Base-by-base conservation (phyloP, 2,797 vertebrate genomes). In the Lacerta viridis region DNA sequence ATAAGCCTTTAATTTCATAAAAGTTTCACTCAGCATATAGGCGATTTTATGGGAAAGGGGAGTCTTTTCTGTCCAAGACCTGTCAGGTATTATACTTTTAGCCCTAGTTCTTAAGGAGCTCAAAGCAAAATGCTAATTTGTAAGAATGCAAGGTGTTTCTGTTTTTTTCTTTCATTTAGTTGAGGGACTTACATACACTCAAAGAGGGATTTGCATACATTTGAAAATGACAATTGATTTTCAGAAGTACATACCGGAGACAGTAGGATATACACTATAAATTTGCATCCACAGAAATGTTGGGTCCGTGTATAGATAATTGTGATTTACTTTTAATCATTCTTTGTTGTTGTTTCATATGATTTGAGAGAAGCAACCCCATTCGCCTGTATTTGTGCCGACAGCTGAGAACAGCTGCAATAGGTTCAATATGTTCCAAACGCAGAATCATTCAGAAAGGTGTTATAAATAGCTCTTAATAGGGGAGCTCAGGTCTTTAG, bases 401-500 rank as follows among this genome's bases (percentile, higher is more conserved):
- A 20, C 13, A 2, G 0, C 36, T 23, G 3, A 41, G 59, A 18
- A 8, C 3, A 0, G 0, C 1, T 1, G 0, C 1, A 66, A 41
- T 36, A 39, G 29, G 0, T 3, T 86, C 1, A 1, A 74, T 55
- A 0, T 0, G 20, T 69, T 68, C 20, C 23, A 36, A 0, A 4
- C 1, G 0, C 3, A 33, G 43, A 39, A 46, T 0, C 0, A 80
- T 36, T 64, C 0, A 15, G 17, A 9, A 2, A 76, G 15, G n/a
- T 15, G 17, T 80, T 84, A 43, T 36, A 43, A 0, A 11, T 17
- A 0, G 1, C 29, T 33, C 25, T 18, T 90, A 1, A 0, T 55
- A 20, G 61, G 59, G 55, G 88, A 25, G 46, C 17, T 17, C 20
- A 3, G 5, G 43, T 33, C 75, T 88, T 68, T 66, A 80, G 36